Percentiles rank a stretch among this genome's conserved stretches.
These are phyloP conservation scores for Pheosia tremula DNA, from an alignment of 2,888 invertebrate species.

Conservation along the genomic window DNA sequence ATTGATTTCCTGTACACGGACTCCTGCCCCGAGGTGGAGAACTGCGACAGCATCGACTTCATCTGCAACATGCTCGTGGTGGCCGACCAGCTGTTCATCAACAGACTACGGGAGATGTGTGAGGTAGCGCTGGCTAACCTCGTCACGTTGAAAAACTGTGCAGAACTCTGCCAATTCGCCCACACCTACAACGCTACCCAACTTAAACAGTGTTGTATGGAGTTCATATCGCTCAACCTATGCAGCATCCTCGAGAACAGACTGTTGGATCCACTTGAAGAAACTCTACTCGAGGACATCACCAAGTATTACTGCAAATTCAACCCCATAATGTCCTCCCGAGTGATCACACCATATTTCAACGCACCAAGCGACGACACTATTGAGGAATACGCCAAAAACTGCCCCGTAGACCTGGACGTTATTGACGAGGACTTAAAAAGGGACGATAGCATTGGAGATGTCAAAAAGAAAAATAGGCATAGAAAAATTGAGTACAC, in stretches of 20 bases:
- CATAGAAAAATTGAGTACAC: constrained; percentile 76
- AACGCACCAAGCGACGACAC: constrained; percentile 86
- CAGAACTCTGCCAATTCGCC: constrained; percentile 90
- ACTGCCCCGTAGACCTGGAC: constrained; percentile 74
- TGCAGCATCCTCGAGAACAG: constrained; percentile 88
- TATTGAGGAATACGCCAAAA: constrained; percentile 69
- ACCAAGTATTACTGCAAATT: constrained; percentile 87
- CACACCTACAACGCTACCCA: constrained; percentile 90
- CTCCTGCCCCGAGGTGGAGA: constrained; percentile 83
- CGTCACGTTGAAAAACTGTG: constrained; percentile 90
- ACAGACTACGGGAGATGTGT: constrained; percentile 88
- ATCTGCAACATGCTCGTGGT: constrained; percentile 90
- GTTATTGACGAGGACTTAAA: constrained; percentile 79
- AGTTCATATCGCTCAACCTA: constrained; percentile 91
- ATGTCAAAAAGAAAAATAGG: constrained; percentile 68
- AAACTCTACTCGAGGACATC: constrained; percentile 86
- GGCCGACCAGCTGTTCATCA: constrained; percentile 92
- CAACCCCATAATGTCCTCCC: constrained; percentile 84
- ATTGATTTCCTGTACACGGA: constrained; percentile 92
- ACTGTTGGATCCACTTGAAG: constrained; percentile 86
- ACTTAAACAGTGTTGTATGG: constrained; percentile 89
- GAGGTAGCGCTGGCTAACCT: constrained; percentile 87
- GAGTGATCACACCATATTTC: constrained; percentile 88
- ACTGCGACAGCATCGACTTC: constrained; percentile 87
- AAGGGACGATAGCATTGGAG: constrained; percentile 68